Conservation (phyloP, 2,113 vertebrate species). For the Dicentrarchus labrax region DNA sequence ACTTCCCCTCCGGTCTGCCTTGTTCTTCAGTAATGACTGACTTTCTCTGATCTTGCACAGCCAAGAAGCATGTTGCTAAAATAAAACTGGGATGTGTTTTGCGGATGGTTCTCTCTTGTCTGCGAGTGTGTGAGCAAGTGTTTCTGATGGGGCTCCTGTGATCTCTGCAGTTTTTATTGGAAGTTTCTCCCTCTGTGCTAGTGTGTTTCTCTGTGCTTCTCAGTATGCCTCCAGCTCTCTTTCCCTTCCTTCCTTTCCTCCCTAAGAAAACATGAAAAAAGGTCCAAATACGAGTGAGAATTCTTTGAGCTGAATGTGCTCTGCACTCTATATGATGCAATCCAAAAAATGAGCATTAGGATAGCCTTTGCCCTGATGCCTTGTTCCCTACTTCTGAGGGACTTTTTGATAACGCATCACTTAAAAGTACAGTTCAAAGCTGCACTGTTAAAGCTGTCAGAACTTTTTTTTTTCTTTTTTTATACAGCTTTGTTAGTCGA, state of each 20-base stretch:
- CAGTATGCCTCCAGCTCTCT: conserved; percentile 49
- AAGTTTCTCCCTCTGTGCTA: conserved; percentile 50
- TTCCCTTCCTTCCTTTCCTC: conserved; percentile 17
- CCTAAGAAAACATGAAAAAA: conserved; percentile 48
- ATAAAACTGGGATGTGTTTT: conserved; percentile 54
- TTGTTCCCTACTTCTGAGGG: conserved; percentile 42
- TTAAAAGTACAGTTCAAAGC: conserved; percentile 16
- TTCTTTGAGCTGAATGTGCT: conserved; percentile 45
- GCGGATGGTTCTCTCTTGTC: conserved; percentile 43
- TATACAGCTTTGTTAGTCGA: background rate
- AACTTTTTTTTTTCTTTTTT: background rate
- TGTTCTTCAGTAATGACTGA: conserved; percentile 36
- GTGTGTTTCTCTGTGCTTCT: conserved; percentile 12
- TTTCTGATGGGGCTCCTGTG: conserved; percentile 57
- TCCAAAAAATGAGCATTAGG: conserved; percentile 2
- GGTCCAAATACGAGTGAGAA: conserved; percentile 26
- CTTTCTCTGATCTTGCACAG: conserved; percentile 45
- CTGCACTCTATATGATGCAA: conserved; percentile 51
- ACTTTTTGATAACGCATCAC: conserved; percentile 4
- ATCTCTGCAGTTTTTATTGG: conserved; percentile 62
- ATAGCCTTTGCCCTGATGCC: conserved; percentile 28
- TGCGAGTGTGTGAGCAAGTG: conserved; percentile 37
- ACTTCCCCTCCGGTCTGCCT: conserved; percentile 22
- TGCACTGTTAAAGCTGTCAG: conserved; percentile 9
- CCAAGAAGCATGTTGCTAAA: conserved; percentile 50